phyloP scores from a whole-genome alignment of 1,140 invertebrate genomes.

The Reticulitermes speratus region DNA sequence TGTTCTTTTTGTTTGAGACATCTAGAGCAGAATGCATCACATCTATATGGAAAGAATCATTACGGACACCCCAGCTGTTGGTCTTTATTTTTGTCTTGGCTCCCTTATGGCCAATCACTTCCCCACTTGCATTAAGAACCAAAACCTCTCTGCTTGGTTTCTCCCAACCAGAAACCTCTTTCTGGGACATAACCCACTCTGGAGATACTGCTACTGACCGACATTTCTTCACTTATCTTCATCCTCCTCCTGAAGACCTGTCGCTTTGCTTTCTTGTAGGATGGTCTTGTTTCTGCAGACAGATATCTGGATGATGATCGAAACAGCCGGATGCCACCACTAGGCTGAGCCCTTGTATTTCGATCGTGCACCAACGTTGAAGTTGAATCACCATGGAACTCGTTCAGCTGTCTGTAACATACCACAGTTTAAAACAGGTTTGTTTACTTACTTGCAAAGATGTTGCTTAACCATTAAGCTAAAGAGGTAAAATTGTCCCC shows the following conservation, averaged over 20 bases:
- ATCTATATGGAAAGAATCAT: not conserved
- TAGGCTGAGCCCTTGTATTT: not conserved
- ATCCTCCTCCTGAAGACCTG: not conserved
- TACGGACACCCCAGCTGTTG: not conserved
- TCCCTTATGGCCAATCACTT: not conserved
- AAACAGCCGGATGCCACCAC: not conserved
- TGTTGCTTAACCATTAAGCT: too few relatives aligned
- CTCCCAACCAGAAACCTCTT: not conserved
- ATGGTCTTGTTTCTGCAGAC: not conserved
- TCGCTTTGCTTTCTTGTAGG: not conserved
- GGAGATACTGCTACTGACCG: not conserved
- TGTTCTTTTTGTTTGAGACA: not conserved
- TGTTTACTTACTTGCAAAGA: too few relatives aligned
- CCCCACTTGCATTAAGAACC: not conserved
- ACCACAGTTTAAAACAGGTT: too few relatives aligned
- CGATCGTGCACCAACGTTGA: not conserved
- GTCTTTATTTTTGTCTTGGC: not conserved
- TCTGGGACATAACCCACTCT: not conserved
- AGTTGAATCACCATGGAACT: not conserved
- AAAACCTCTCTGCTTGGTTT: not conserved
- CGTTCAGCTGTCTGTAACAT: not conserved
- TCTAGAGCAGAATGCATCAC: not conserved
- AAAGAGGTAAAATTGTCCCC: too few relatives aligned
- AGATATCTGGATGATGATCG: not conserved
- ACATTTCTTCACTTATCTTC: not conserved